Conservation (phyloP, 2,888 invertebrate genomes). For the Hymenopus coronatus region DNA sequence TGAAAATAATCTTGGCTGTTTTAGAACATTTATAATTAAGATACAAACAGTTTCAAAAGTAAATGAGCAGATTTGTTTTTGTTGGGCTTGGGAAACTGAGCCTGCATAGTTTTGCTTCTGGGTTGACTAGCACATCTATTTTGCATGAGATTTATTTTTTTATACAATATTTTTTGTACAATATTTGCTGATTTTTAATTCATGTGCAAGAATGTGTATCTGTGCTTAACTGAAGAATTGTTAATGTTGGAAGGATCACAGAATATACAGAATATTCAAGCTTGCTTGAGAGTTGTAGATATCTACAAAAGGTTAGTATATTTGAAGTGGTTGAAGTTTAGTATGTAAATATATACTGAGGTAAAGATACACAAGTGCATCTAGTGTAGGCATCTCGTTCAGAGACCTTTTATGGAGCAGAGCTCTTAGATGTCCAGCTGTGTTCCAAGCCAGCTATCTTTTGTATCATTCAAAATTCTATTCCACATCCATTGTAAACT, state of each 20-base stretch:
- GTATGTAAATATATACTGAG: not conserved
- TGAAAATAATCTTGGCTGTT: no score
- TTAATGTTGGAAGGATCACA: not conserved
- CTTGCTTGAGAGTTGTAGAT: not conserved
- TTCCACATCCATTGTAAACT: not conserved
- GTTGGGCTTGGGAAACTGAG: not conserved
- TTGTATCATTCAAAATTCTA: not conserved
- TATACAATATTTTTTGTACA: not conserved
- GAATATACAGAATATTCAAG: not conserved
- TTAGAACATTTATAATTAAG: no score
- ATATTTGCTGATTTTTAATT: not conserved
- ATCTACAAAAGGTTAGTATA: not conserved
- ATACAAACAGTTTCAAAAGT: no score
- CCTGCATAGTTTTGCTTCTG: not conserved
- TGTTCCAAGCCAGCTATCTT: not conserved
- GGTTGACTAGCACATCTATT: not conserved
- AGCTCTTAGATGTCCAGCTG: not conserved
- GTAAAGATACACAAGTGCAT: not conserved
- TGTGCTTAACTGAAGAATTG: not conserved
- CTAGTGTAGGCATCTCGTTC: not conserved
- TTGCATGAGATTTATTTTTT: not conserved
- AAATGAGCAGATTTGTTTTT: not conserved
- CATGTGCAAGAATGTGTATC: not conserved
- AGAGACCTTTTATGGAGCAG: not conserved
- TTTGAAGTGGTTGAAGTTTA: not conserved